Conservation (phyloP, 2,797 vertebrate genomes). For the Coregonus sp. region DNA sequence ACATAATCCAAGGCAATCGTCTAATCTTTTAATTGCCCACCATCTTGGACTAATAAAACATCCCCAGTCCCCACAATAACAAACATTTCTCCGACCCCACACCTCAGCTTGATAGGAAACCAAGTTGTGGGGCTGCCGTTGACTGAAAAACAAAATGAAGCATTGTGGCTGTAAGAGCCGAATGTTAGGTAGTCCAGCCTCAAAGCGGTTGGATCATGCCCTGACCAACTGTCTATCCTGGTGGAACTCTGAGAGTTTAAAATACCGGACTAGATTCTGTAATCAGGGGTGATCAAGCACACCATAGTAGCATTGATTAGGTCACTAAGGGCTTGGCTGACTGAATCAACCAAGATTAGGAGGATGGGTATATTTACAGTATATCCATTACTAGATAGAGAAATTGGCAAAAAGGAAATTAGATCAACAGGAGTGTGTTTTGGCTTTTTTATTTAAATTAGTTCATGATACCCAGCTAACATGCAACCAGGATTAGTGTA, state of each 20-base stretch:
- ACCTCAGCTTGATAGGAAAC: background rate
- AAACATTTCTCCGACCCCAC: background rate
- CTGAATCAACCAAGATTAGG: slow-evolving; percentile 22
- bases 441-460: slow-evolving; percentile 5
- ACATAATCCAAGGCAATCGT: slow-evolving; percentile 10
- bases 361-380: slow-evolving; percentile 27
- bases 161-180: background rate
- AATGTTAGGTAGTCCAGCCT: background rate
- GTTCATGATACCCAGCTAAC: slow-evolving; percentile 10
- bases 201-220: slow-evolving; percentile 9
- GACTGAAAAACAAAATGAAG: background rate
- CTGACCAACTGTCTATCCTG: background rate
- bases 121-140: background rate
- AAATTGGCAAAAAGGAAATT: slow-evolving; percentile 30
- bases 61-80: slow-evolving; percentile 20
- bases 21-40: slow-evolving; percentile 28
- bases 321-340: slow-evolving; percentile 17
- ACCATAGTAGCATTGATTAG: slow-evolving; percentile 17
- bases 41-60: slow-evolving; percentile 1
- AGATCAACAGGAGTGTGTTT: slow-evolving; percentile 3
- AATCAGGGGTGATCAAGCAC: slow-evolving; percentile 1
- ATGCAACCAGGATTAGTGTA: slow-evolving; percentile 5
- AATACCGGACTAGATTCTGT: slow-evolving; percentile 3
- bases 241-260: slow-evolving; percentile 10
- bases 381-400: slow-evolving; percentile 28